Conservation (phyloP, 2,113 vertebrate species). For the Pseudopodoces humilis region DNA sequence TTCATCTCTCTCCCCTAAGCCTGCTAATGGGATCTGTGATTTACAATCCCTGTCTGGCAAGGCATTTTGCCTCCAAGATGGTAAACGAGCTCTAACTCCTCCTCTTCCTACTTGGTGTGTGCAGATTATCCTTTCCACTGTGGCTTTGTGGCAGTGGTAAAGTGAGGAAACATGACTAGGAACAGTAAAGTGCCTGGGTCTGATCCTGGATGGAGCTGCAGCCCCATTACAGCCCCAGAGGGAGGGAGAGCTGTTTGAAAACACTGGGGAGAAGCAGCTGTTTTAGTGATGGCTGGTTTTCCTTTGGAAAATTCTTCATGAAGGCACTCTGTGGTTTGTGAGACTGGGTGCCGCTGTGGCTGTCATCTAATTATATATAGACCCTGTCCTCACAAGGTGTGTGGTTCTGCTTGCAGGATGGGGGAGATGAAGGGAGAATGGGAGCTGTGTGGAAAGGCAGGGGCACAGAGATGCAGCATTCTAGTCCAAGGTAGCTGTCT, state of each 20-base stretch:
- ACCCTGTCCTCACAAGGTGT: neutral
- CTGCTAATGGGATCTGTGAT: neutral
- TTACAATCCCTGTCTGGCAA: neutral
- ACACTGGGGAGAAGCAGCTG: neutral
- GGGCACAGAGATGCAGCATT: accelerated
- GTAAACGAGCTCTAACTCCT: neutral
- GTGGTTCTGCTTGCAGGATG: neutral
- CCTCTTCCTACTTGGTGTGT: neutral
- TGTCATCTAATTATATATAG: neutral
- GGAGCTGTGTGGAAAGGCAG: neutral
- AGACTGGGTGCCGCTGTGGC: neutral
- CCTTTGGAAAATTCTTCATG: neutral
- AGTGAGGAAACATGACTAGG: accelerated
- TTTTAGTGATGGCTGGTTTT: neutral
- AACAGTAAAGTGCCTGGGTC: neutral
- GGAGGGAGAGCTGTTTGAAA: neutral
- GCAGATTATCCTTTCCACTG: accelerated
- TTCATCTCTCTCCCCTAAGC: neutral
- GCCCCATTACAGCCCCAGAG: accelerated
- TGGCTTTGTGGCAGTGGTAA: neutral
- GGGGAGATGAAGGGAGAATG: neutral
- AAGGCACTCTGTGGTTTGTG: neutral
- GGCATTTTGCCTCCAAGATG: neutral
- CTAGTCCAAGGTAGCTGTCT: neutral
- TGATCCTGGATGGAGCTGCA: neutral